Evolutionary conservation across 64 coral and sea anemone genomes (phyloP), one percentile per base, ranked within the genome.

Genomic region (Anthopleura sola): DNA sequence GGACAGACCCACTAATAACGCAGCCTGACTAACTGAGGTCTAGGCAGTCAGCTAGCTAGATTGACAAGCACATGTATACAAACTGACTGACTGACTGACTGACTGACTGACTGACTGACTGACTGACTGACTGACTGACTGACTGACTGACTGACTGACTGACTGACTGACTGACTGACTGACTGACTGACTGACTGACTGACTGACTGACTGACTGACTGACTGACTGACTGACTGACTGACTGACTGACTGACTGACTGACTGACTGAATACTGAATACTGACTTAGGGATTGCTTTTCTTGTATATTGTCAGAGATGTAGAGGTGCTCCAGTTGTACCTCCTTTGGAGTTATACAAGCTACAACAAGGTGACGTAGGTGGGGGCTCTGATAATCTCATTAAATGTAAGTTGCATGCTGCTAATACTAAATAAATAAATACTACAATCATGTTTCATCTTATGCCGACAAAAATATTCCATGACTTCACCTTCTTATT

Each of bases 271-370:
- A 7, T 55, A n/a, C 58, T 74, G 16, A 36, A 16, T 48, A 21
- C 24, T 51, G 24, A 19, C 36, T 20, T 33, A 50, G 2, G 34
- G 24, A 51, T 47, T 13, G 44, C 24, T 23, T 58, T 57, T 37
- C 39, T 58, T 50, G 20, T 56, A 24, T 77, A 9, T 71, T 71
- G 11, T 13, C 28, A 71, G 66, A 71, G 66, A 71, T 36, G 26
- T 36, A 71, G 66, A 71, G 66, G 31, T 71, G 31, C 81, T 33
- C 91, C 91, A 19, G 55, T 94, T 15, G 89, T 98, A 49, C 95
- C 95, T 88, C 95, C 95, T 0, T 46, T 98, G 55, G 95, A 98
- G 37, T 80, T 98, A 46, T 98, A 98, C 69, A 98, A 98, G 58
- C 55, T 98, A 11, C 80, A 88, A 57, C 91, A 98, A n/a, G 80